Conservation (phyloP, 2,113 vertebrate species). For the Scomber scombrus region DNA sequence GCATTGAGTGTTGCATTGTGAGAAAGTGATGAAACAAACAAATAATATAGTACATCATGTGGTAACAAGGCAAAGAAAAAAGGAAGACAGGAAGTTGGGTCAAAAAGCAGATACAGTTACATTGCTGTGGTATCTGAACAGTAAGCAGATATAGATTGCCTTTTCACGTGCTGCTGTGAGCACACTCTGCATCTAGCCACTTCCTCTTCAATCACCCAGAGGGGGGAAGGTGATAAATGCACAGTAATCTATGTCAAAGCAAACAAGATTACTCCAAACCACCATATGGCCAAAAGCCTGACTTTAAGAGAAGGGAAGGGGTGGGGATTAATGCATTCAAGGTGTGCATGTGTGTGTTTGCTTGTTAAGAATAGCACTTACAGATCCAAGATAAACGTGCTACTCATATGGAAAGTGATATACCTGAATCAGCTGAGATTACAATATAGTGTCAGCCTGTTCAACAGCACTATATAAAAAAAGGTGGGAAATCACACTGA, state of each 20-base stretch:
- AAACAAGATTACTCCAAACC: conserved; percentile 73
- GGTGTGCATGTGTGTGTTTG: conserved; percentile 10
- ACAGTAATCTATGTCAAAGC: conserved; percentile 49
- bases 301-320: conserved; percentile 1
- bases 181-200: conserved; percentile 10
- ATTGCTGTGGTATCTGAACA: neutral
- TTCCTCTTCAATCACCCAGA: conserved; percentile 54
- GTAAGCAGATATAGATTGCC: neutral
- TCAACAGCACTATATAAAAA: neutral
- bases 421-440: neutral
- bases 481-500: neutral
- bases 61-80: conserved; percentile 4
- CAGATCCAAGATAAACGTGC: conserved; percentile 4
- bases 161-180: conserved; percentile 13
- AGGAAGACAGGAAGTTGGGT: conserved; percentile 48
- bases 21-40: conserved; percentile 38
- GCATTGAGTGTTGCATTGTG: conserved; percentile 18
- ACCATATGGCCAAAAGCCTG: conserved; percentile 59
- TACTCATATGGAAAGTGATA: conserved; percentile 9
- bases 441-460: neutral
- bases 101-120: neutral
- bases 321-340: conserved; percentile 4
- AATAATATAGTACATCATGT: neutral
- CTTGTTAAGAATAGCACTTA: conserved; percentile 3
- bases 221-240: conserved; percentile 45